A percentile compares a stretch with the other conserved stretches of the same genome.
phyloP scores from a whole-genome alignment of 2,797 vertebrate genomes.

The Gadopsis bispinosus region DNA sequence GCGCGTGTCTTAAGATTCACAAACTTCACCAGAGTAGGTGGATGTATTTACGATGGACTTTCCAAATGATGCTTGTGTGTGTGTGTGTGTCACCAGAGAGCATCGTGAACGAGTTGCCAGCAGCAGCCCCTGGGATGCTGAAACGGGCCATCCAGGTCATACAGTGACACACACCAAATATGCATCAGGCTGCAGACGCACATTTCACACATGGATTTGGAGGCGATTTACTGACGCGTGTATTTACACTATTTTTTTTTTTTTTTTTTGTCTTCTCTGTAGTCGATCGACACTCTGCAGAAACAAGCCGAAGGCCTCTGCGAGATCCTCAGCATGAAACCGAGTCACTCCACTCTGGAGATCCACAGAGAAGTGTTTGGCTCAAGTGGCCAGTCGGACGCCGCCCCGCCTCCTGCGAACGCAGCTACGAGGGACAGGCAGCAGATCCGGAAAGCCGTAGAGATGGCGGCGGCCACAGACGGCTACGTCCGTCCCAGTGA shows the following conservation, averaged over 20 bases:
- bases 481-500: constrained; percentile 76
- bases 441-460: constrained; percentile 79
- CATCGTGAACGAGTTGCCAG: constrained; percentile 81
- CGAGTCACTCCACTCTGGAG: constrained; percentile 79
- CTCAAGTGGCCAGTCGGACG: constrained; percentile 33
- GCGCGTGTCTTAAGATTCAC: background rate
- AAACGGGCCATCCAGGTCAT: constrained; percentile 84
- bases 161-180: constrained; percentile 81
- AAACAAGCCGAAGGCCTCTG: constrained; percentile 89
- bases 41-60: background rate
- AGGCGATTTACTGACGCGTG: background rate
- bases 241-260: too few relatives aligned
- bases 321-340: constrained; percentile 84
- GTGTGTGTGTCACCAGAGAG: constrained; percentile 75
- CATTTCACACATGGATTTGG: too few relatives aligned
- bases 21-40: background rate
- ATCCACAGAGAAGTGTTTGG: constrained; percentile 87
- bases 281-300: constrained; percentile 88
- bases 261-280: background rate
- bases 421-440: constrained; percentile 30
- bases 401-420: constrained; percentile 56
- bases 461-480: constrained; percentile 64
- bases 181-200: rapidly evolving
- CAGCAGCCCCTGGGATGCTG: constrained; percentile 78
- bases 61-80: background rate